Percentiles rank a stretch among this genome's conserved stretches.
Evolutionary conservation across 1,140 invertebrate genomes (phyloP).

Genomic region (Contarinia nasturtii): DNA sequence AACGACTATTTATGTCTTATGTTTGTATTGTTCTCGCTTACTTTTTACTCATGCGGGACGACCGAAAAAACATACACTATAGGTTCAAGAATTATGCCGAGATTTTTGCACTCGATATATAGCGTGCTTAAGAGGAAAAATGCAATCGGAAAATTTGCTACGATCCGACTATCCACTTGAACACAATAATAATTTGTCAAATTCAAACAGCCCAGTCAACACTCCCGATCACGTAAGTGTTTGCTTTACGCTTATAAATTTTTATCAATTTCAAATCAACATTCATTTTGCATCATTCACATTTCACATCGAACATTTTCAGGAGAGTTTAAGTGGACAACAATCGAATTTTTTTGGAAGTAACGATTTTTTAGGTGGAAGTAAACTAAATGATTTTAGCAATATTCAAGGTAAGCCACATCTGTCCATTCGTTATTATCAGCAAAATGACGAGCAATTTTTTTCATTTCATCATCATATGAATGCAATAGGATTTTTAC

Average conservation of each 20-base stretch:
- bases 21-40: background rate
- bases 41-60: background rate
- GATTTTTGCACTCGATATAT: slow-evolving; percentile 95
- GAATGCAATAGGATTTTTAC: background rate
- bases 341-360: slow-evolving; percentile 2
- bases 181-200: slow-evolving; percentile 5
- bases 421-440: too few relatives aligned
- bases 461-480: too few relatives aligned
- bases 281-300: too few relatives aligned
- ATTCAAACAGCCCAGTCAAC: slow-evolving; percentile 6
- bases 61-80: too few relatives aligned
- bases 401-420: slow-evolving; percentile 2
- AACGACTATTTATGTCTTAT: background rate
- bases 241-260: too few relatives aligned
- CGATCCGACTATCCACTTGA: slow-evolving; percentile 41
- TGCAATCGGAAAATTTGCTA: slow-evolving; percentile 85
- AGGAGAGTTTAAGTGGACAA: background rate
- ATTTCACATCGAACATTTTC: background rate
- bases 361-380: slow-evolving; percentile 2
- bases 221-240: slow-evolving; percentile 5
- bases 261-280: too few relatives aligned
- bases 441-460: too few relatives aligned
- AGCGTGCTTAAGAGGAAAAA: slow-evolving; percentile 86
- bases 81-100: slow-evolving; percentile 81
- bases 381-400: slow-evolving; percentile 1